Percentiles rank a stretch among this genome's conserved stretches.
These are phyloP conservation scores for Drosophila phalerata DNA, from an alignment of 2,888 invertebrate species.

Conservation along the genomic window DNA sequence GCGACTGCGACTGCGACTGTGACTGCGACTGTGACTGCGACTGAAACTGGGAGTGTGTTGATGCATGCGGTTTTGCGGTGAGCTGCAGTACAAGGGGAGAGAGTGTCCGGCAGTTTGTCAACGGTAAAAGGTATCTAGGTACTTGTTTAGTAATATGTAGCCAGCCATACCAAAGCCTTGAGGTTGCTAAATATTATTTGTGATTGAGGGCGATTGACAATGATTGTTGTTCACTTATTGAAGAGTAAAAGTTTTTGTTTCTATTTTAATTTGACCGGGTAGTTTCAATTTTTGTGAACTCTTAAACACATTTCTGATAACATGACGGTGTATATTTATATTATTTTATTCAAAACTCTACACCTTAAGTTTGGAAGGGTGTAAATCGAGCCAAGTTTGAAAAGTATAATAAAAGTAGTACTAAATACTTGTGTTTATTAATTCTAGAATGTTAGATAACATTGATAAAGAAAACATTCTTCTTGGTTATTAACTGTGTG, in stretches of 20 bases:
- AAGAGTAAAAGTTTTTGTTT: not conserved
- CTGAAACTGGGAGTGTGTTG: conserved; percentile 46
- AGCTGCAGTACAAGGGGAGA: conserved; percentile 8
- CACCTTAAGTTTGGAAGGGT: too few relatives aligned
- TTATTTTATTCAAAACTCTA: too few relatives aligned
- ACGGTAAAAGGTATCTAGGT: conserved; percentile 49
- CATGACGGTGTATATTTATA: too few relatives aligned
- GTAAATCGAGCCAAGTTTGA: too few relatives aligned
- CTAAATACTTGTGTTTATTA: too few relatives aligned
- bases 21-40: conserved; percentile 4
- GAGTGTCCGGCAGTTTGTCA: conserved; percentile 62
- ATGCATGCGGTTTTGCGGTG: conserved; percentile 71
- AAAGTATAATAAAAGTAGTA: too few relatives aligned
- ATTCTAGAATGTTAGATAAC: too few relatives aligned
- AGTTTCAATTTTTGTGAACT: too few relatives aligned
- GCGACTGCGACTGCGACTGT: conserved; percentile 19
- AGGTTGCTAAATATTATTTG: too few relatives aligned
- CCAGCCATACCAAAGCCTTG: not conserved
- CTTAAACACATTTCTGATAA: too few relatives aligned
- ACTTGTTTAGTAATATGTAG: conserved; percentile 6
- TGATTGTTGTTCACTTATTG: not conserved
- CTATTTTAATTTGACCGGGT: not conserved
- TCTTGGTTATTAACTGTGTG: too few relatives aligned
- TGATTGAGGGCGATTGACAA: conserved; percentile 11
- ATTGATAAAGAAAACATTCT: too few relatives aligned